Percentiles rank a stretch among this genome's conserved stretches.
phyloP scores from a whole-genome alignment of 2,113 vertebrate genomes.

The Mormyrus iriodes region DNA sequence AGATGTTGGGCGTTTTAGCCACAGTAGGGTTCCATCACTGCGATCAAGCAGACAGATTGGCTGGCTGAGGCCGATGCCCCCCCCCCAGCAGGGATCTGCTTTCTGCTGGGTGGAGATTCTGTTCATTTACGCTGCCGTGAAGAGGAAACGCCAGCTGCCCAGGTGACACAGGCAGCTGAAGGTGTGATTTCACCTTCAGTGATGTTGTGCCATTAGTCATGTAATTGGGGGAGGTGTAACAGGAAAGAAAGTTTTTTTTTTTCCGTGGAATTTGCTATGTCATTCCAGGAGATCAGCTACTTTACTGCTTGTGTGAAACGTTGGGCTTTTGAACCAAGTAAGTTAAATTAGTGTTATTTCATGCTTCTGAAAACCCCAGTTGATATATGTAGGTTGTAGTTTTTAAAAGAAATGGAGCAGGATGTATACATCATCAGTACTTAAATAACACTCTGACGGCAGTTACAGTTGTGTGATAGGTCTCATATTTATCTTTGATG shows the following conservation, averaged over 20 bases:
- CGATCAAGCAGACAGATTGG: not conserved
- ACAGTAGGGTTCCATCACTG: not conserved
- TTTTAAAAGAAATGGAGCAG: not conserved
- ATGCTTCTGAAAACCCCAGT: not conserved
- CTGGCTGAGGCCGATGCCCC: not conserved
- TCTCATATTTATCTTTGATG: not conserved
- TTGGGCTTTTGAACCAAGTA: not conserved
- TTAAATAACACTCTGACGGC: not conserved
- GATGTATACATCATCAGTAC: not conserved
- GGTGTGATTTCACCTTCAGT: not conserved
- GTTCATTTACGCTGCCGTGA: not conserved
- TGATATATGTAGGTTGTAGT: not conserved
- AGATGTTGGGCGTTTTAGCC: slow-evolving; percentile 34
- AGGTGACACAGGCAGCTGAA: not conserved
- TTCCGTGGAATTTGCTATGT: not conserved
- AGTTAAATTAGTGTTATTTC: not conserved
- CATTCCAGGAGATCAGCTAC: not conserved
- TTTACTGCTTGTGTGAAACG: not conserved
- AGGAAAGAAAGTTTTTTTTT: too few species aligned
- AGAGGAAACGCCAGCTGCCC: not conserved
- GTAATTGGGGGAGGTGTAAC: not conserved
- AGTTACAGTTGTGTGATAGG: not conserved
- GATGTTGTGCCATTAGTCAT: not conserved
- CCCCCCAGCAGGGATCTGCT: not conserved
- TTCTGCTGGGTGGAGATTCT: not conserved